Base-by-base conservation (phyloP, 2,113 vertebrate species). In the Podarcis raffonei region DNA sequence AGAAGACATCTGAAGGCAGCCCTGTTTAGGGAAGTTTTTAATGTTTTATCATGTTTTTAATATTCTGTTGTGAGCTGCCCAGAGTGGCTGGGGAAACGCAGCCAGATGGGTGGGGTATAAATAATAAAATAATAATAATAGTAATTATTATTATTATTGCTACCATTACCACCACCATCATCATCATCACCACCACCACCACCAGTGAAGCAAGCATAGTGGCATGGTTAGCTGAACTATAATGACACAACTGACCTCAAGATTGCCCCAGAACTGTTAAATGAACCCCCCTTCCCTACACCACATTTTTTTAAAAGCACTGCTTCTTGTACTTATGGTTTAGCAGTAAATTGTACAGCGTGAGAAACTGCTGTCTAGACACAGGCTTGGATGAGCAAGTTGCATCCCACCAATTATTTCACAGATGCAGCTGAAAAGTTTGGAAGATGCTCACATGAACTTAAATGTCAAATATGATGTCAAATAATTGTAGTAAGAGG, bases 341-440 rank as follows among this genome's bases (percentile, higher is more conserved):
- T 57, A 22, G 30, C 18, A 30, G 39, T 35, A 74, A 72, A 72
- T 32, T 39, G 35, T 81, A 9, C n/a, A 81, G 7, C 42, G 42
- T 74, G n/a, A 48, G 68, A 72, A 72, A 16, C 27, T 32, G 30
- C 13, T 48, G 1, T 72, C 68, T 57, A 53, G 27, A 53, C 42
- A 53, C 7, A n/a, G 15, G 27, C 39, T 76, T 84, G 68, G 39
- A 91, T 42, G 84, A 91, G 85, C 79, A 81, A 91, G 89, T 96
- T 94, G 94, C 93, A 93, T 86, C 59, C 90, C 86, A 91, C 75
- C 89, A 92, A 39, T 85, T 92, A 90, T 93, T 94, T 93, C 66
- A 69, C 1, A 90, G 92, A 89, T 68, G 92, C 91, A 91, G 80
- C 94, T 42, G 91, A 92, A 90, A 75, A 32, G 83, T 91, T 91